phyloP scores from a whole-genome alignment of 2,797 vertebrate genomes.

The Gymnocypris eckloni region DNA sequence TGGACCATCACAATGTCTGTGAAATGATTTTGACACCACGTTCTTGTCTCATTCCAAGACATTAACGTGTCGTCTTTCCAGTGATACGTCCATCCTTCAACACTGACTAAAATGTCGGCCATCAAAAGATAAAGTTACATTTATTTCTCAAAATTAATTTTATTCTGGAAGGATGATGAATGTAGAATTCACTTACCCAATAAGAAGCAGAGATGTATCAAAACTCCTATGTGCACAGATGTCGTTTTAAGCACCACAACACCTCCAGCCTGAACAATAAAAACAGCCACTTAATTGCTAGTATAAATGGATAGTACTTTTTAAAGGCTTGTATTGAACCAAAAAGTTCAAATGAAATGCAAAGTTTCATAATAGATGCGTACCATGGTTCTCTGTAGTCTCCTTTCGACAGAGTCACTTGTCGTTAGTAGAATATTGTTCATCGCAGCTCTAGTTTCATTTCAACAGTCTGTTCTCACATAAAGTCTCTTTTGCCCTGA shows the following conservation, averaged over 20 bases:
- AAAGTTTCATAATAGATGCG: not conserved
- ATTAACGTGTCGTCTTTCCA: not conserved
- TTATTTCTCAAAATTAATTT: not conserved
- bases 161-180: not conserved
- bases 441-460: not conserved
- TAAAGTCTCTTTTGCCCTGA: not conserved
- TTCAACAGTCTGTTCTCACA: not conserved
- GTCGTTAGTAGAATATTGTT: not conserved
- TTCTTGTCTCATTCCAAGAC: slow-evolving; percentile 46
- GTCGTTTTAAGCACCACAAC: not conserved
- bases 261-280: slow-evolving; percentile 29
- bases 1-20: slow-evolving; percentile 58
- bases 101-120: slow-evolving; percentile 21
- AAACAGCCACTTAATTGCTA: not conserved
- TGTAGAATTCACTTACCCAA: slow-evolving; percentile 34
- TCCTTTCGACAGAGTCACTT: not conserved
- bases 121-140: not conserved
- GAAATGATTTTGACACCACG: slow-evolving; percentile 39
- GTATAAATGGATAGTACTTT: not conserved
- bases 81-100: slow-evolving; percentile 58
- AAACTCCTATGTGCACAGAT: slow-evolving; percentile 23
- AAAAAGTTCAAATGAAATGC: not conserved
- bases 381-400: slow-evolving; percentile 23
- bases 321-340: not conserved
- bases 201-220: slow-evolving; percentile 33